These are phyloP conservation scores for Chloropsis cyanopogon DNA, from an alignment of 2,113 vertebrate species.

Conservation along the genomic window DNA sequence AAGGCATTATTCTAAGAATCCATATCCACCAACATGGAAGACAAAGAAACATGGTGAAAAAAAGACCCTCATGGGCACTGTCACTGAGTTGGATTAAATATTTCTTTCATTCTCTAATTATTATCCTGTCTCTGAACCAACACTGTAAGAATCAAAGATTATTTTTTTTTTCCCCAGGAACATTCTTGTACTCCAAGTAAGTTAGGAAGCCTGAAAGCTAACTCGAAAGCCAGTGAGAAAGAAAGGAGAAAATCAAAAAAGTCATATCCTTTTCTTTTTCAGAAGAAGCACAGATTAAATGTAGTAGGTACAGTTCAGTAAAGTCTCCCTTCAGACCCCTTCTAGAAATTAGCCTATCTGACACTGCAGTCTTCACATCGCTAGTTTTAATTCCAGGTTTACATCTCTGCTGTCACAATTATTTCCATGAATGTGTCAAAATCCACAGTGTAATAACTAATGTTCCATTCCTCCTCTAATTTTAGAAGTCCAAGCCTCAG, in stretches of 20 bases:
- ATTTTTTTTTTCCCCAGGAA: neutral
- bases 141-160: neutral
- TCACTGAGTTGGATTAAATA: neutral
- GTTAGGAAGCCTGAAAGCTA: neutral
- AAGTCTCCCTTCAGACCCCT: constrained; percentile 8
- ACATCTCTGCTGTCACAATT: constrained; percentile 12
- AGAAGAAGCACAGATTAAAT: neutral
- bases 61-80: neutral
- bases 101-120: neutral
- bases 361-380: constrained; percentile 11
- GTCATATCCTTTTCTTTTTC: neutral
- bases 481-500: constrained; percentile 27
- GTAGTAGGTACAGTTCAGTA: neutral
- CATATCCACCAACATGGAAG: neutral
- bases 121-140: neutral
- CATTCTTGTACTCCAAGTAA: neutral
- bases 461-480: neutral
- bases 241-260: neutral
- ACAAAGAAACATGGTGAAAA: neutral
- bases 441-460: constrained; percentile 1
- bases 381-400: constrained; percentile 30
- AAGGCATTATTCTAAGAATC: neutral
- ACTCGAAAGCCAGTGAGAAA: neutral
- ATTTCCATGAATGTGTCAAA: constrained; percentile 12
- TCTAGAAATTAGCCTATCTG: constrained; percentile 21